Base-by-base conservation (phyloP, 2,797 vertebrate species). In the Sylvia borin region DNA sequence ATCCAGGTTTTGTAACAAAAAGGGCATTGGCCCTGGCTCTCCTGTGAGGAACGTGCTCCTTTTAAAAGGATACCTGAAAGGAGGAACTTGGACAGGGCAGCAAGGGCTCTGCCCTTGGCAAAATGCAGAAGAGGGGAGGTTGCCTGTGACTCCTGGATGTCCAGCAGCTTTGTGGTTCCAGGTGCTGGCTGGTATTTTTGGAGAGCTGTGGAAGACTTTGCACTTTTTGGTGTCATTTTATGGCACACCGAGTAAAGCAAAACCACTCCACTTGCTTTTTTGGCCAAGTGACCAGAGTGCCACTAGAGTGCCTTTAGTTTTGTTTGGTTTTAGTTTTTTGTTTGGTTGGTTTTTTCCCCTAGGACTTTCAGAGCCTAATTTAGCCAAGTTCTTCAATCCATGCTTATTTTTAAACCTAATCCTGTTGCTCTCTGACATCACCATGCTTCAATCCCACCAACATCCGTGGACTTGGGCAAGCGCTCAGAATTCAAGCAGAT, bases 401-500 rank as follows among this genome's bases (percentile, higher is more conserved):
- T 71, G 43, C 53, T 94, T 93, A 74, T 92, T 96, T 94, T 96
- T 90, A 94, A 92, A 79, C 47, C 21, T 58, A 61, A 58, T 64
- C 58, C 57, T 51, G 57, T 61, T 0, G 0, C 47, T 6, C 13
- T 84, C 61, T 94, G 92, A 93, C 94, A 55, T 87, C 64, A 82
- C 50, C 1, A 0, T 32, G 51, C 29, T 88, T 88, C 53, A 16
- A 2, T 88, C 66, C 71, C 2, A 2, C 51, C 64, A 64, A 38
- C 2, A 5, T 40, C 61, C 40, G 1, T 0, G 1, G 75, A 34
- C 45, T 85, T 53, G 48, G 32, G 54, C 0, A 1, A 73, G 58
- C 21, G 2, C 54, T 91, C 1, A 1, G n/a, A 66, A 62, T 84
- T 68, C 19, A 34, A 58, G 83, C 0, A 0, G 71, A 55, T 82